Base-by-base conservation (phyloP, 1,140 invertebrate genomes). In the Polyergus mexicanus region DNA sequence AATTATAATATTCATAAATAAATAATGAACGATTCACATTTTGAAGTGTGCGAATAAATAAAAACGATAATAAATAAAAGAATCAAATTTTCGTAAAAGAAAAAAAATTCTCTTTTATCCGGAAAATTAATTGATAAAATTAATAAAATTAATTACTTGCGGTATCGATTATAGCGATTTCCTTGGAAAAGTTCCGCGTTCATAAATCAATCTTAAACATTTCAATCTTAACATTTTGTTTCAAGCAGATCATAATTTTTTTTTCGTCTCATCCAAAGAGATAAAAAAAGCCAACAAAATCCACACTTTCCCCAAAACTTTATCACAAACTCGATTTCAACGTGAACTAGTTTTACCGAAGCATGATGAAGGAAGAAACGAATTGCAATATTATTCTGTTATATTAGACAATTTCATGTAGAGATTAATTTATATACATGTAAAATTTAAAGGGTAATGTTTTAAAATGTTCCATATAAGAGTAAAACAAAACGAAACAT, bases 301-400 rank as follows among this genome's bases (percentile, higher is more conserved):
- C 38, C 44, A 83, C 44, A 83, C 66, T 83, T 83, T 74, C 13
- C 19, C 54, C 68, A 60, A 60, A 83, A 83, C 68, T 83, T 83
- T 19, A 22, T 19, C 38, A 72, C 28, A 72, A 83, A 83, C 41
- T 83, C 68, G 68, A 56, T 72, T 83, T 58, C 74, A 83, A 74
- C 78, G 54, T 35, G 68, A 56, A 68, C 56, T 60, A 83, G 68
- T 83, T 83, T 83, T 83, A 83, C 56, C 78, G 68, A 54, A 83
- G 78, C 68, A 54, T 83, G 1, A 28, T 1, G 78, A 83, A 83
- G 54, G 28, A 35, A 83, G 78, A 83, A 83, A 83, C 83, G 74
- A 84, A 84, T 66, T 77, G 3, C 32, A 32, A 32, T 63, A 38
- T 38, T 16, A 32, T 0, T 72, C 16, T 51, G 16, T 51, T 47